phyloP scores from a whole-genome alignment of 2,888 invertebrate genomes.

The Pasiphila rectangulata region DNA sequence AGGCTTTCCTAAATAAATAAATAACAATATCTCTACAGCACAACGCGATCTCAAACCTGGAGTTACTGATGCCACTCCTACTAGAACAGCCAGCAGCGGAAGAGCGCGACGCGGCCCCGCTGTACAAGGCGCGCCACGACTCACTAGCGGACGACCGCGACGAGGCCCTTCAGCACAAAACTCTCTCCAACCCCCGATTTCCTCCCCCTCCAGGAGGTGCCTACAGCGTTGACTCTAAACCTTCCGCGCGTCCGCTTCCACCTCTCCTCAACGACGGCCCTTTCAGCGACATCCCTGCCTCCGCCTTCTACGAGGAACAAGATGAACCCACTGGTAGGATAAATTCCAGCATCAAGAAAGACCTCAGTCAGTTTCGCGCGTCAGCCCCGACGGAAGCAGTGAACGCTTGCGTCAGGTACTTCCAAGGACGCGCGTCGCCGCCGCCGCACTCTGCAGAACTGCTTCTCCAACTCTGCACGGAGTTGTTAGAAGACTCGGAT shows the following conservation, averaged over 20 bases:
- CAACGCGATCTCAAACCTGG: constrained; percentile 26
- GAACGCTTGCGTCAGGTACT: not conserved
- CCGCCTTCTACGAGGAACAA: constrained; percentile 30
- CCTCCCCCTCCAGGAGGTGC: too few species aligned
- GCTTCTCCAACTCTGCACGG: constrained; percentile 2
- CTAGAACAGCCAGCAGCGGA: not conserved
- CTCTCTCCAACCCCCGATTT: too few species aligned
- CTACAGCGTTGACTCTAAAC: too few species aligned
- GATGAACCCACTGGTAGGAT: not conserved
- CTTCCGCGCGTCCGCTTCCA: not conserved
- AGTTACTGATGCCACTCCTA: constrained; percentile 31
- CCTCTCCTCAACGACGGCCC: constrained; percentile 15
- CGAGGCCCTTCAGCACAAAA: too few species aligned
- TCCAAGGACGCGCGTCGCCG: constrained; percentile 5
- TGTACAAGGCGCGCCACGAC: too few species aligned
- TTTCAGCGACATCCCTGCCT: constrained; percentile 36
- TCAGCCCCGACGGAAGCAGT: not conserved
- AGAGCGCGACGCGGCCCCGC: not conserved
- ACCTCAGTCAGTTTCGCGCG: constrained; percentile 2
- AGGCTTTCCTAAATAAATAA: too few species aligned
- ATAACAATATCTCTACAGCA: not conserved
- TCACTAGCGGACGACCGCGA: too few species aligned
- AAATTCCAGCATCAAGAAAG: constrained; percentile 7
- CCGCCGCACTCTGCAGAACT: not conserved
- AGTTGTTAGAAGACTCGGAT: not conserved